These are phyloP conservation scores for Entomyzon cyanotis DNA, from an alignment of 2,113 vertebrate genomes.

Conservation along the genomic window DNA sequence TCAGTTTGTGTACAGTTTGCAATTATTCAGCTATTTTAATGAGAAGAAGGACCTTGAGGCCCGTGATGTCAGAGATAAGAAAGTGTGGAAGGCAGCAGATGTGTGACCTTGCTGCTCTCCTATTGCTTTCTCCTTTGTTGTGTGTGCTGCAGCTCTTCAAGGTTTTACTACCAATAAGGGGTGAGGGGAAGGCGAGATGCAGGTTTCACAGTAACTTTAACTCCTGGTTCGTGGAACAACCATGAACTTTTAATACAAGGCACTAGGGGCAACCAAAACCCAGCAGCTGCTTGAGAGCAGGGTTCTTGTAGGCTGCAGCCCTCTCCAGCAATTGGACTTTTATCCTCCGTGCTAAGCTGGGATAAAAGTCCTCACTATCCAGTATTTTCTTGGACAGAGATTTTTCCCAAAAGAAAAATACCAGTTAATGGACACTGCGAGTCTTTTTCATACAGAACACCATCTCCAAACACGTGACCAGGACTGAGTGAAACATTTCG, in stretches of 20 bases:
- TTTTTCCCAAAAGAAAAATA: neutral
- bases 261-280: neutral
- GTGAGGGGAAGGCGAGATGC: neutral
- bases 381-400: neutral
- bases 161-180: conserved; percentile 58
- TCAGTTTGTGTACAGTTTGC: conserved; percentile 80
- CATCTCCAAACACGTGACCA: neutral
- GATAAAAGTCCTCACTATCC: neutral
- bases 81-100: conserved; percentile 74
- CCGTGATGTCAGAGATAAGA: conserved; percentile 82
- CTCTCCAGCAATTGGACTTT: neutral
- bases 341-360: neutral
- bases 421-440: neutral
- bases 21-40: conserved; percentile 85
- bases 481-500: neutral
- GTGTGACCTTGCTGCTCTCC: conserved; percentile 67
- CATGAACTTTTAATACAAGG: neutral
- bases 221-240: neutral
- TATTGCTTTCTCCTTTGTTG: conserved; percentile 67
- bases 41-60: conserved; percentile 79
- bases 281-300: neutral
- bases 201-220: neutral
- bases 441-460: neutral
- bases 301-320: neutral
- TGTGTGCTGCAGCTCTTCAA: conserved; percentile 57